Conservation (phyloP, 2,113 vertebrate species). For the Tachycineta bicolor region DNA sequence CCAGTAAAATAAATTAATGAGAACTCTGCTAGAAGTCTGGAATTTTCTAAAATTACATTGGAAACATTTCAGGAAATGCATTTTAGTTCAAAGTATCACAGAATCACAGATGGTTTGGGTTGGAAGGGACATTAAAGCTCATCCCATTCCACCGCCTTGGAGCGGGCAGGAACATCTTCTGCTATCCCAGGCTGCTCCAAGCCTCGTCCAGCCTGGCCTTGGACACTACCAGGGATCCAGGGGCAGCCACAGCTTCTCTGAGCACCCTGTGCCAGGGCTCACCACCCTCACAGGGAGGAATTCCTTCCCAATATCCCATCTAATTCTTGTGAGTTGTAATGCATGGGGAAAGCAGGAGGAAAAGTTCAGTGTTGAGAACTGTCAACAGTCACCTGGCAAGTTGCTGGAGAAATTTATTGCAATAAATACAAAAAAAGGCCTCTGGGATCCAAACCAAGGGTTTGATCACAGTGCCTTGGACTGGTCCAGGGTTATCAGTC, state of each 20-base stretch:
- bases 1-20: neutral
- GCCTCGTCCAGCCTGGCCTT: fast-evolving
- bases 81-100: neutral
- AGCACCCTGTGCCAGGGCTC: neutral
- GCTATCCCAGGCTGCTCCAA: fast-evolving
- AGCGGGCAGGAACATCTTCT: neutral
- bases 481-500: neutral
- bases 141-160: neutral
- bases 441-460: neutral
- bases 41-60: neutral
- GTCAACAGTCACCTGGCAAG: neutral
- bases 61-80: neutral
- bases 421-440: neutral
- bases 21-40: neutral
- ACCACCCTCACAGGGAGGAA: fast-evolving
- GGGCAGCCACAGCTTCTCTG: neutral
- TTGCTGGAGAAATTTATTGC: neutral
- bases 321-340: neutral
- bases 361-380: neutral
- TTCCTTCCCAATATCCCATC: neutral
- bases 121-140: neutral
- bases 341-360: neutral
- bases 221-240: neutral
- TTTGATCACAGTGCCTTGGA: neutral
- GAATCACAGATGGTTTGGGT: neutral